Evolutionary conservation across 2,888 invertebrate species (phyloP), one percentile per base, ranked within the genome.

Genomic region (Parelbella ahira): DNA sequence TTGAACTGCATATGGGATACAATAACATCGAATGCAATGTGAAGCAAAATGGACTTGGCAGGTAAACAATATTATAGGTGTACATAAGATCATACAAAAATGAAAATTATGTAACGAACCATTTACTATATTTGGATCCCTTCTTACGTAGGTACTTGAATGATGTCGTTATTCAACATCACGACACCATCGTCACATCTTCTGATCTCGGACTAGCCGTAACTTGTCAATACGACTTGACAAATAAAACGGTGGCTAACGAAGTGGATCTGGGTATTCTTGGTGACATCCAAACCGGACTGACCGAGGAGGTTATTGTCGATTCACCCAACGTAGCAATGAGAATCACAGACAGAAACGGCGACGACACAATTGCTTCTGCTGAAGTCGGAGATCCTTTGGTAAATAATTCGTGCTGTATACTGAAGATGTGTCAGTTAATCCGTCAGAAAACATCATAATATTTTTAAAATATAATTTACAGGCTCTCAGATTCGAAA

Each of bases 281-380:
- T 52, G 96, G 96, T 42, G 97, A 97, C 71, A 94, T 96, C 63
- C 91, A 92, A 68, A 94, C 94, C 37, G 94, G 94, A 33, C 89
- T 97, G 47, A 94, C 94, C 45, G 96, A 97, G 76, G 96, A 96
- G 78, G 96, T 95, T 37, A 93, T 95, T 62, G 97, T 97, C 47
- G 97, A 96, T 79, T 97, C 97, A 45, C 97, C 97, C 47, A 97
- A 97, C 82, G 97, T 97, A 45, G 94, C 96, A 20, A 97, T 97
- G 97, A 94, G 93, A 76, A 96, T 95, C 66, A 96, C 95, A 10
- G 94, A 94, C 66, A 91, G 95, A 49, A 93, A 91, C 61, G 95
- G 94, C 45, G 93, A 92, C 61, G 94, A 95, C 56, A 93, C 94
- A 50, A 93, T 96, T 83, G 92, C 93, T 18, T 93, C 95, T 0